These are phyloP conservation scores for Mus caroli DNA, from an alignment of 2,797 vertebrate species.

Conservation along the genomic window DNA sequence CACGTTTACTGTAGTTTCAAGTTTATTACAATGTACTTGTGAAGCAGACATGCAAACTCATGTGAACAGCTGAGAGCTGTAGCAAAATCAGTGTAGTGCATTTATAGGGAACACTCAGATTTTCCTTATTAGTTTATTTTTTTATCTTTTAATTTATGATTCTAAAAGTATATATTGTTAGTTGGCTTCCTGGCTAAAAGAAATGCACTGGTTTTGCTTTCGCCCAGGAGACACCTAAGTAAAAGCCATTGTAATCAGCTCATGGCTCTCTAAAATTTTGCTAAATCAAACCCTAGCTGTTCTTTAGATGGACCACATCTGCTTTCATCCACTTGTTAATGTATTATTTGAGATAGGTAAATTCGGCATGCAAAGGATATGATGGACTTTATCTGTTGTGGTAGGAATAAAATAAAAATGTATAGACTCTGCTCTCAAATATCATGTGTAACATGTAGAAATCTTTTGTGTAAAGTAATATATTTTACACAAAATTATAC, in stretches of 20 bases:
- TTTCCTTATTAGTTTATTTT: neutral
- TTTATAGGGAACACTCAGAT: neutral
- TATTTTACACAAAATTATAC: too few relatives aligned
- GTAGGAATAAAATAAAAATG: neutral
- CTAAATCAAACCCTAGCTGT: neutral
- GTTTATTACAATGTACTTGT: neutral
- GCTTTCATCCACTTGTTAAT: neutral
- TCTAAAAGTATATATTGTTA: neutral
- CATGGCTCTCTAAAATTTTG: neutral
- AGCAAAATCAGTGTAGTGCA: neutral
- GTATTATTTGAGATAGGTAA: neutral
- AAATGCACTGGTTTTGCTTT: neutral
- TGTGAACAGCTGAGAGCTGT: neutral
- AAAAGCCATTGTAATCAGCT: neutral
- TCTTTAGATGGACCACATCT: neutral
- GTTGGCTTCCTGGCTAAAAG: neutral
- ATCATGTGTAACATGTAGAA: neutral
- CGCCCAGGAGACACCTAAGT: neutral
- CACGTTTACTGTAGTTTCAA: neutral
- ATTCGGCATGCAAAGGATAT: fast-evolving
- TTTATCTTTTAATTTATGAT: neutral
- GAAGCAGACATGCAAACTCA: neutral
- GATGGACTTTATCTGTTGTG: neutral
- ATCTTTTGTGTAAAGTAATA: neutral
- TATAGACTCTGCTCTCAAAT: neutral